Conservation (phyloP, 1,140 invertebrate genomes). For the Lerema accius region DNA sequence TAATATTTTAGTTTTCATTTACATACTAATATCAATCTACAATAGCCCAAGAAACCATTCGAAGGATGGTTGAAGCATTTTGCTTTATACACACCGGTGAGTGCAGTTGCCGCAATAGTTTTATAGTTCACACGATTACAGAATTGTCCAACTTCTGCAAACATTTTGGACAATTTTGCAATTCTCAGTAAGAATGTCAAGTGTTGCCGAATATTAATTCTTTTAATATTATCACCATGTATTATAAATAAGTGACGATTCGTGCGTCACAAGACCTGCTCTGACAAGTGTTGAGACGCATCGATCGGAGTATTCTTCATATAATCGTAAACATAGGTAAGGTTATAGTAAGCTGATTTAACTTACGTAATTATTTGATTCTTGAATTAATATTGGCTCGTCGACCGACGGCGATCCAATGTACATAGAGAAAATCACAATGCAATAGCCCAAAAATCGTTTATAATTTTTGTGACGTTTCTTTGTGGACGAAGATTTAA, state of each 20-base stretch:
- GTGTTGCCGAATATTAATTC: constrained; percentile 80
- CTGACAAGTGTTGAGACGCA: constrained; percentile 43
- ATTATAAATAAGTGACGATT: constrained; percentile 72
- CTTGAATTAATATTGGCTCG: constrained; percentile 75
- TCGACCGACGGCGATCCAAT: constrained; percentile 46
- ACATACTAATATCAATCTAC: constrained; percentile 58
- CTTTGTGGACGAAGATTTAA: constrained; percentile 54
- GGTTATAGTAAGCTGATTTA: constrained; percentile 80
- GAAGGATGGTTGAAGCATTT: constrained; percentile 50
- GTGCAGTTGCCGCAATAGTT: constrained; percentile 74
- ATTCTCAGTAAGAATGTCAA: constrained; percentile 73
- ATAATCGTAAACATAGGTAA: constrained; percentile 80
- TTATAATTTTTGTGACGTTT: constrained; percentile 67
- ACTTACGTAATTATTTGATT: constrained; percentile 80
- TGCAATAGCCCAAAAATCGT: constrained; percentile 80
- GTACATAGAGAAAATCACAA: constrained; percentile 71
- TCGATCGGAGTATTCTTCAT: constrained; percentile 48
- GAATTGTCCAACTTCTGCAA: constrained; percentile 41
- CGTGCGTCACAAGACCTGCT: constrained; percentile 43
- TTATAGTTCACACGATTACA: constrained; percentile 61
- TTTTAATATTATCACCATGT: constrained; percentile 80
- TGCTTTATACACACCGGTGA: constrained; percentile 48
- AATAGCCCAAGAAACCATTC: constrained; percentile 75
- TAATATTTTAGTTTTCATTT: constrained; percentile 67
- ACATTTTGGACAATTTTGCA: constrained; percentile 44